Base-by-base conservation (phyloP, 2,797 vertebrate species). In the Florisuga fusca region DNA sequence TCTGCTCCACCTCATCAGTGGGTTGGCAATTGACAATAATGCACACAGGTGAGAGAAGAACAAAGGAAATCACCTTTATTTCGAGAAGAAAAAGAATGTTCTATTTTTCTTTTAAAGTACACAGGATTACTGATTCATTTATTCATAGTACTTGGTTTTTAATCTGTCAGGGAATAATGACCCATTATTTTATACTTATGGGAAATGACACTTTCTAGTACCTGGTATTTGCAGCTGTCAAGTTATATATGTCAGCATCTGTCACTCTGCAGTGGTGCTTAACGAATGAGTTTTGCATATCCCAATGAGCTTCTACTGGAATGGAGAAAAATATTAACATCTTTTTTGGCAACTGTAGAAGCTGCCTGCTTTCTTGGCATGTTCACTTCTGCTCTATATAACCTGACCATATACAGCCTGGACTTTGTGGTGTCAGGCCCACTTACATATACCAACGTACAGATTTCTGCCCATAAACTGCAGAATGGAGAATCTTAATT, bases 101-200 rank as follows among this genome's bases (percentile, higher is more conserved):
- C 93, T 90, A 86, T 95, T 93, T 88, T 87, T 92, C 88, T 87
- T 93, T 94, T 91, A 79, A 92, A 94, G 84, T 93, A 97, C 54
- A 5, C 61, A 90, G 92, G 95, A 93, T 94, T 88, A 97, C 84
- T 0, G 7, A 89, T 96, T 97, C 91, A 94, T 95, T 95, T 92
- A 96, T 97, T 96, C 95, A 78, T 22, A 94, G 94, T 85, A 94
- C 81, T 94, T 89, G 54, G 84, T 89, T 97, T 97, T 95, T 92
- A 93, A 94, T 93, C 92, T 97, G 94, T 93, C 94, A 95, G 74
- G 79, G 81, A 96, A 94, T 95, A 97, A 96, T 93, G 94, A 85
- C 54, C 93, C 91, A 96, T 97, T 97, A 95, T 97, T 96, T 97
- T 96, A 94, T 92, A 91, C 96, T 95, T 94, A 94, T 87, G 95